These are phyloP conservation scores for Hemithea aestivaria DNA, from an alignment of 2,888 invertebrate genomes.

Conservation along the genomic window DNA sequence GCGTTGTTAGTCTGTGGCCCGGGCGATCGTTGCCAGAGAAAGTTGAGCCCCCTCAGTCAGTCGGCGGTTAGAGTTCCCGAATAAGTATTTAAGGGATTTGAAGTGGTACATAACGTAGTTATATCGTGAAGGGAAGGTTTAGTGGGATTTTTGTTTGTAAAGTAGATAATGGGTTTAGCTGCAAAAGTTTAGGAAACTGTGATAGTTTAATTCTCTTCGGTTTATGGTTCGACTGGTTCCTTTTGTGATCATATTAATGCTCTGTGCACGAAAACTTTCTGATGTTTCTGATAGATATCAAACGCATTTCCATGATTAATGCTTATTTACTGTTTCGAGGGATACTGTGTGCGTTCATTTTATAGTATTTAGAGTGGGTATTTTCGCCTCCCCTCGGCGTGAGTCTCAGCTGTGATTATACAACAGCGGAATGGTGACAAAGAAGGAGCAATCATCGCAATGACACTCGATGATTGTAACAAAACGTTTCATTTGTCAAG, in stretches of 20 bases:
- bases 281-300: too few species aligned
- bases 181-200: conserved; percentile 15
- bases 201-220: conserved; percentile 10
- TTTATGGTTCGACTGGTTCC: conserved; percentile 10
- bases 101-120: conserved; percentile 21
- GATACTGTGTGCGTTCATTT: too few species aligned
- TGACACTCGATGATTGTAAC: conserved; percentile 8
- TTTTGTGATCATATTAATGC: conserved; percentile 3
- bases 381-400: too few species aligned
- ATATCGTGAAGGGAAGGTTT: conserved; percentile 22
- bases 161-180: conserved; percentile 25
- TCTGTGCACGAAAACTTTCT: too few species aligned
- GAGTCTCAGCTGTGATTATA: not conserved
- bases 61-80: conserved; percentile 25
- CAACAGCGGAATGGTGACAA: conserved; percentile 1
- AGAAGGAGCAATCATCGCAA: conserved; percentile 16
- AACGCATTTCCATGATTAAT: too few species aligned
- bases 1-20: conserved; percentile 5
- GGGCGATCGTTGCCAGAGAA: conserved; percentile 11
- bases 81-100: conserved; percentile 35
- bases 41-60: conserved; percentile 21
- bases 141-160: conserved; percentile 29
- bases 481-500: conserved; percentile 21
- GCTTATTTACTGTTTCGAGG: too few species aligned
- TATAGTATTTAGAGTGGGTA: too few species aligned